Conservation (phyloP, 1,140 invertebrate species). For the Scaptomyza graminum region DNA sequence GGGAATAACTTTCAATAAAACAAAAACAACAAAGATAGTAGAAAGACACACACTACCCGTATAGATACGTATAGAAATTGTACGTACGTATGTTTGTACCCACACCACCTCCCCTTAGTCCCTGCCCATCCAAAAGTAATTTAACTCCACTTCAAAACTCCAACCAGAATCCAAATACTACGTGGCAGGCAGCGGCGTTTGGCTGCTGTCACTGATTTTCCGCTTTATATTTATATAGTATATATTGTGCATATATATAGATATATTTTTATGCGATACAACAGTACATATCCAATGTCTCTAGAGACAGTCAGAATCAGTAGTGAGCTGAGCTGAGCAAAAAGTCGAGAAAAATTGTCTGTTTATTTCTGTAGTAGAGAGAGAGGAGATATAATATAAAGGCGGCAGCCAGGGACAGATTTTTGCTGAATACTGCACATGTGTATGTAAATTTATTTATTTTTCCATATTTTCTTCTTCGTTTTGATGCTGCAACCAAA, state of each 20-base stretch:
- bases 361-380: slow-evolving; percentile 65
- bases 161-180: slow-evolving; percentile 53
- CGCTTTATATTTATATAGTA: slow-evolving; percentile 76
- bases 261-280: slow-evolving; percentile 20
- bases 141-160: slow-evolving; percentile 79
- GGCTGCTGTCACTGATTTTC: slow-evolving; percentile 78
- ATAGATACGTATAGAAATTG: slow-evolving; percentile 34
- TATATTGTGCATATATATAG: slow-evolving; percentile 12
- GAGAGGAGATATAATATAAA: slow-evolving; percentile 60
- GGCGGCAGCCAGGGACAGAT: slow-evolving; percentile 56
- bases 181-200: slow-evolving; percentile 42
- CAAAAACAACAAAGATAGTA: slow-evolving; percentile 19
- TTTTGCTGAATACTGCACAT: slow-evolving; percentile 39
- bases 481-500: slow-evolving; percentile 22
- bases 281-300: slow-evolving; percentile 44
- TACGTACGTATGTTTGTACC: background rate
- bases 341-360: slow-evolving; percentile 67
- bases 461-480: slow-evolving; percentile 29
- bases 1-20: slow-evolving; percentile 69
- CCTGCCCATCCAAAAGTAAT: slow-evolving; percentile 64
- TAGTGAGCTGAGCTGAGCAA: slow-evolving; percentile 42
- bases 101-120: background rate
- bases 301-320: slow-evolving; percentile 38
- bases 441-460: slow-evolving; percentile 68
- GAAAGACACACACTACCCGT: slow-evolving; percentile 7